These are phyloP conservation scores for Digitonthophagus gazella DNA, from an alignment of 2,888 invertebrate species.

Conservation along the genomic window DNA sequence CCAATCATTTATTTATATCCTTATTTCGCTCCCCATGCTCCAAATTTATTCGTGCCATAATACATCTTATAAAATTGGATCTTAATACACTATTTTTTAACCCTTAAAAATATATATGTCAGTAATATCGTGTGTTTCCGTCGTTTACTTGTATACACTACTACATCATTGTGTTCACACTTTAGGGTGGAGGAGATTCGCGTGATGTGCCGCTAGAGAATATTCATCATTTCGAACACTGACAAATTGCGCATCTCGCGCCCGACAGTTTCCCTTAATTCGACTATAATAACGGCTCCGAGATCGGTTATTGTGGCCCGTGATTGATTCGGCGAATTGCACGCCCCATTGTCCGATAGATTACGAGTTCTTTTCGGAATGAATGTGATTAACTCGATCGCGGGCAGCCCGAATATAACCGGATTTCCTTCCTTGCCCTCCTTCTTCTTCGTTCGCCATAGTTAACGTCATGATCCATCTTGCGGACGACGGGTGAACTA, in stretches of 20 bases:
- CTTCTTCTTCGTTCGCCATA: slow-evolving; percentile 23
- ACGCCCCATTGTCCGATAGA: slow-evolving; percentile 22
- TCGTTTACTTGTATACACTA: too few relatives aligned
- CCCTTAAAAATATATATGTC: too few relatives aligned
- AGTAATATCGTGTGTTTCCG: too few relatives aligned
- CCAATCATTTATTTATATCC: too few relatives aligned
- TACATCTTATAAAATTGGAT: too few relatives aligned
- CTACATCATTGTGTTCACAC: too few relatives aligned
- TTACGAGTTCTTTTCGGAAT: slow-evolving; percentile 26
- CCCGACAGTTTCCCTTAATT: slow-evolving; percentile 7
- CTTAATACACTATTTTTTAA: too few relatives aligned
- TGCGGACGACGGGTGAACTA: slow-evolving; percentile 31
- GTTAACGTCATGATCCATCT: slow-evolving; percentile 30
- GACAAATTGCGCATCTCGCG: slow-evolving; percentile 11
- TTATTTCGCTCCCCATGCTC: too few relatives aligned
- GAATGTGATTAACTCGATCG: slow-evolving; percentile 26
- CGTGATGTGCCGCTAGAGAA: not conserved
- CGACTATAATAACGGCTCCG: not conserved
- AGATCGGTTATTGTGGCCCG: slow-evolving; percentile 9
- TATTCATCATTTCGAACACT: slow-evolving; percentile 5
- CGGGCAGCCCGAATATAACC: slow-evolving; percentile 20
- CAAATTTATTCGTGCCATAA: too few relatives aligned
- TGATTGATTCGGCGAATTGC: slow-evolving; percentile 21
- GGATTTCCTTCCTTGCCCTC: slow-evolving; percentile 25
- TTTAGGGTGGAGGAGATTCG: not conserved